A percentile compares a stretch with the other conserved stretches of the same genome.
These are phyloP conservation scores for Sebastiscus tertius DNA, from an alignment of 2,797 vertebrate genomes.

Conservation along the genomic window DNA sequence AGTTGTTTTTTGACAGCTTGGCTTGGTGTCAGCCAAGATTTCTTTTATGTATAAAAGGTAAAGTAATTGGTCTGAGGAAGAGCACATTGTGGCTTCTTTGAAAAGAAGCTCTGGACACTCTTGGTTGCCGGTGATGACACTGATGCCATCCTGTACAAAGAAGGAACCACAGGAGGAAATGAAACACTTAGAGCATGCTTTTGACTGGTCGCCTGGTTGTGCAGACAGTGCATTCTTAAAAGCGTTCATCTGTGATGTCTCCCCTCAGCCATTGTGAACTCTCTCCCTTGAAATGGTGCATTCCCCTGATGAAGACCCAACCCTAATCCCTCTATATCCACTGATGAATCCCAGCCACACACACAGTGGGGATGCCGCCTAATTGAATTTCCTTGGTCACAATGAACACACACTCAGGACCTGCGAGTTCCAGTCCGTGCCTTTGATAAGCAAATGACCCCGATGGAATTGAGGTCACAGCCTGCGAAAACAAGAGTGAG, in stretches of 20 bases:
- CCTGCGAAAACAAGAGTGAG: conserved; percentile 87
- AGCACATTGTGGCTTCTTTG: conserved; percentile 48
- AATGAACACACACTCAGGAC: conserved; percentile 85
- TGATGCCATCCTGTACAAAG: conserved; percentile 67
- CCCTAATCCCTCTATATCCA: conserved; percentile 79
- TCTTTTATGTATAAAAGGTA: conserved; percentile 35
- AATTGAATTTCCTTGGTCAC: conserved; percentile 91
- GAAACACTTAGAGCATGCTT: conserved; percentile 65
- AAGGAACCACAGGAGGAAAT: conserved; percentile 61
- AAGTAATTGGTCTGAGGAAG: conserved; percentile 47
- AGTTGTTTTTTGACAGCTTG: conserved; percentile 15
- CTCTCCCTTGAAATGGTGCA: conserved; percentile 65
- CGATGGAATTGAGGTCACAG: conserved; percentile 91
- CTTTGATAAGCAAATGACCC: conserved; percentile 93
- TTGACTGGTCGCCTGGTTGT: conserved; percentile 59
- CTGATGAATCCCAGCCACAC: conserved; percentile 76
- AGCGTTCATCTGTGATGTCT: conserved; percentile 70
- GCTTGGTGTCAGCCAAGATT: conserved; percentile 8
- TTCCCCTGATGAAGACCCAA: conserved; percentile 70
- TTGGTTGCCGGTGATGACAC: conserved; percentile 51
- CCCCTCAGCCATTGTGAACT: conserved; percentile 73
- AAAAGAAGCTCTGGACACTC: conserved; percentile 52
- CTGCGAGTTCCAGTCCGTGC: conserved; percentile 83
- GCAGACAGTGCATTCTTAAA: conserved; percentile 62
- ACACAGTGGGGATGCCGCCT: conserved; percentile 74